Evolutionary conservation across 1,140 invertebrate genomes (phyloP).

Genomic region (Drosophila lacteicornis): DNA sequence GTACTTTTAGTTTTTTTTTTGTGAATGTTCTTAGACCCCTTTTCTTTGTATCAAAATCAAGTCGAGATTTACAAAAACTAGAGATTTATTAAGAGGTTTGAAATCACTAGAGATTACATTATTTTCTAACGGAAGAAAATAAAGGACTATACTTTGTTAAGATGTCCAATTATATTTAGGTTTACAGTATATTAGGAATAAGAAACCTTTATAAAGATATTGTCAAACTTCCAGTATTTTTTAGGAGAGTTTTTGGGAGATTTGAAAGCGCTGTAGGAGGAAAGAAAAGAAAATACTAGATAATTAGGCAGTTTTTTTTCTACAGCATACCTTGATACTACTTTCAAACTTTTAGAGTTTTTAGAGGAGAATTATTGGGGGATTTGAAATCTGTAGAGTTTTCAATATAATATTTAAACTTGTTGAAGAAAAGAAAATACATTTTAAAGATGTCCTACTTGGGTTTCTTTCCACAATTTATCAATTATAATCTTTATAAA

Average conservation of each 20-base stretch:
- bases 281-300: not conserved
- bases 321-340: no score
- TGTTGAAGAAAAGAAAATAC: not conserved
- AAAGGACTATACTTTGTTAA: no score
- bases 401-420: not conserved
- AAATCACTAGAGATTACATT: no score
- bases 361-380: not conserved
- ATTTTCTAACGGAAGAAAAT: no score
- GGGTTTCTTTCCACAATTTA: not conserved
- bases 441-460: not conserved
- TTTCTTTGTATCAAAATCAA: no score
- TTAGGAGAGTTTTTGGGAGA: not conserved
- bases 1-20: not conserved
- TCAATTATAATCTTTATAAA: not conserved
- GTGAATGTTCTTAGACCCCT: no score
- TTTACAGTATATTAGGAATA: no score
- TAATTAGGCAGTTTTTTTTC: no score
- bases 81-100: no score
- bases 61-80: no score
- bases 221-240: not conserved
- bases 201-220: not conserved
- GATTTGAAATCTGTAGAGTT: not conserved
- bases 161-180: no score
- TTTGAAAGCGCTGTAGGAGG: not conserved
- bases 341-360: not conserved